phyloP scores from a whole-genome alignment of 2,797 vertebrate genomes.

The Nasua narica region DNA sequence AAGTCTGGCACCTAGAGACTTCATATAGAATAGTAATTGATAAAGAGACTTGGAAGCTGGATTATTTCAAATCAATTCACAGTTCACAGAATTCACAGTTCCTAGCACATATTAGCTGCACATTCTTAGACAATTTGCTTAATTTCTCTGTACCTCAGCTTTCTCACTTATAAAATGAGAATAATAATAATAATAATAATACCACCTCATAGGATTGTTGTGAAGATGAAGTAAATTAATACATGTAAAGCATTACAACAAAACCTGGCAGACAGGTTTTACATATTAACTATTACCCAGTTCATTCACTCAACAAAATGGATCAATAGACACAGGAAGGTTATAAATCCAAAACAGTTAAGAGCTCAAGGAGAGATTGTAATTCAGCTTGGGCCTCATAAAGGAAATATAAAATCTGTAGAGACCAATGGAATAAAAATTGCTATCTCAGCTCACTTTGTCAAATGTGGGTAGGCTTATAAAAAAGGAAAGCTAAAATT shows the following conservation, averaged over 20 bases:
- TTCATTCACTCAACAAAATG: neutral
- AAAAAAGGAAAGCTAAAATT: conserved; percentile 33
- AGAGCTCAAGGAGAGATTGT: neutral
- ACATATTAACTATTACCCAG: neutral
- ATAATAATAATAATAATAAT: neutral
- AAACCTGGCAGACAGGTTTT: neutral
- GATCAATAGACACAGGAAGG: neutral
- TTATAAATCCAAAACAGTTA: neutral
- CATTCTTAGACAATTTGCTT: neutral
- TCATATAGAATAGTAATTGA: neutral
- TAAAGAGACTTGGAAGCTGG: neutral
- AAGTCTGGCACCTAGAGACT: neutral
- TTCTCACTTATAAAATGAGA: neutral
- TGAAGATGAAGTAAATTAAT: neutral
- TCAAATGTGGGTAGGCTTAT: neutral
- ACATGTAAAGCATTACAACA: neutral
- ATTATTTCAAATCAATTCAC: no score
- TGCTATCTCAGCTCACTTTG: neutral
- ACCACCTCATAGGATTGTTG: neutral
- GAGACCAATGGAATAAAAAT: conserved; percentile 17
- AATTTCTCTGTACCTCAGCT: neutral
- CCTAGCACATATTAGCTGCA: neutral
- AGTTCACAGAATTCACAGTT: no score
- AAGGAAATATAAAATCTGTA: neutral
- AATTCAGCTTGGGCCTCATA: neutral